Conservation (phyloP, 2,797 vertebrate species). For the Crax fasciolata region DNA sequence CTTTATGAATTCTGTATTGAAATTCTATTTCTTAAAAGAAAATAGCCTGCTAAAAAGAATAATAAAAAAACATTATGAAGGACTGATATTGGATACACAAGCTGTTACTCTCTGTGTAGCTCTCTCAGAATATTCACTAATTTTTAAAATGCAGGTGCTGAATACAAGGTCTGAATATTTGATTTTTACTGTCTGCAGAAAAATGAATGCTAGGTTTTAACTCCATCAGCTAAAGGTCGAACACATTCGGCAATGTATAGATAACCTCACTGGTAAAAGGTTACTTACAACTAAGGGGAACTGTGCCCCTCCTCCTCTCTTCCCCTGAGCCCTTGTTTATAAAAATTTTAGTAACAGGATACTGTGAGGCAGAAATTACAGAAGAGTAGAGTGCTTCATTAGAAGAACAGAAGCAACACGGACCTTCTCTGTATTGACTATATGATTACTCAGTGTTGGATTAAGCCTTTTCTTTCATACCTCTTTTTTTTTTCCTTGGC, state of each 20-base stretch:
- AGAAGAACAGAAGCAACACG: background rate
- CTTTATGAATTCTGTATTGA: conserved; percentile 6
- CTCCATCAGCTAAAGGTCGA: background rate
- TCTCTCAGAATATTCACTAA: background rate
- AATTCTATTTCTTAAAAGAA: conserved; percentile 12
- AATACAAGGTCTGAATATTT: background rate
- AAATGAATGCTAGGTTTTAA: conserved; percentile 8
- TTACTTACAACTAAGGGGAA: background rate
- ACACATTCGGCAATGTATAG: rapidly evolving
- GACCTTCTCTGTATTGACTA: background rate
- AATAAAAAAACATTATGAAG: background rate
- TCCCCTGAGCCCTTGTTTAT: background rate
- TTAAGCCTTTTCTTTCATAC: background rate
- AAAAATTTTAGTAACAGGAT: background rate
- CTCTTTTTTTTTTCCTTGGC: background rate
- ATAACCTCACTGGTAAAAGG: background rate
- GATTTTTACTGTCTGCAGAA: background rate
- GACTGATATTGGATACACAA: conserved; percentile 18
- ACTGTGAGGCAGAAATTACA: background rate
- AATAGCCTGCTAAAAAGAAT: conserved; percentile 44
- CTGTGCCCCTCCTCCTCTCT: background rate
- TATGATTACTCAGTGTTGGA: background rate
- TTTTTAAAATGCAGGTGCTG: conserved; percentile 11
- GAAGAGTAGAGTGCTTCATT: background rate
- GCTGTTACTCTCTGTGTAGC: background rate